phyloP scores from a whole-genome alignment of 2,113 vertebrate genomes.

The Lophotis ruficrista region DNA sequence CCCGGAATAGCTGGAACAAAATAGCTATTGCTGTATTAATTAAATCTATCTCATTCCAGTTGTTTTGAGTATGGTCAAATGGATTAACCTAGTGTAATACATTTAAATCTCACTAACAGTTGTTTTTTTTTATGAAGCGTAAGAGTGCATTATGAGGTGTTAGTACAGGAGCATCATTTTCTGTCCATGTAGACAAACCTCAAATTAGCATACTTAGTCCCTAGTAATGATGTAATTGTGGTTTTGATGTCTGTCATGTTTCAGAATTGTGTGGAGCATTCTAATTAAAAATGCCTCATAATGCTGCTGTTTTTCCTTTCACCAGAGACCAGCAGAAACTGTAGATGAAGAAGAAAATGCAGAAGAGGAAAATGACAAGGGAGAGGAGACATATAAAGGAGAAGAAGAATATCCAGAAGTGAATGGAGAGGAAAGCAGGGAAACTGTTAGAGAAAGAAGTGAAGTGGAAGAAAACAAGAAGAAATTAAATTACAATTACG shows the following conservation, averaged over 20 bases:
- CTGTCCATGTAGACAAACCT: neutral
- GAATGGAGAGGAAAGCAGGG: conserved; percentile 29
- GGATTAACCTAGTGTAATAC: neutral
- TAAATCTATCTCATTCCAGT: neutral
- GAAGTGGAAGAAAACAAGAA: neutral
- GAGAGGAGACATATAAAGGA: conserved; percentile 39
- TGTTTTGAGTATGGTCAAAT: neutral
- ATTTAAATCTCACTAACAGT: neutral
- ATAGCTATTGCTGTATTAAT: neutral
- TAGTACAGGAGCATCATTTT: neutral
- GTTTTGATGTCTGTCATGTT: neutral
- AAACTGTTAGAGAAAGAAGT: neutral
- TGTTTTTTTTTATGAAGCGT: neutral
- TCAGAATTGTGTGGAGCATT: neutral
- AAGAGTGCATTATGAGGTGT: neutral
- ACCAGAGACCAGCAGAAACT: conserved; percentile 79
- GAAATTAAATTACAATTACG: neutral
- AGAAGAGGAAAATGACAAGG: conserved; percentile 46
- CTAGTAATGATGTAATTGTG: neutral
- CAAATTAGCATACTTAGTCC: neutral
- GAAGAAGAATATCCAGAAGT: conserved; percentile 17
- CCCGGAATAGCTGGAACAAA: neutral
- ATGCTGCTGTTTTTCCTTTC: conserved; percentile 18
- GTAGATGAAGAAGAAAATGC: conserved; percentile 79
- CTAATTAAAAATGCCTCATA: neutral